A percentile compares a stretch with the other conserved stretches of the same genome.
phyloP scores from a whole-genome alignment of 2,888 invertebrate species.

The Camponotus fellah region DNA sequence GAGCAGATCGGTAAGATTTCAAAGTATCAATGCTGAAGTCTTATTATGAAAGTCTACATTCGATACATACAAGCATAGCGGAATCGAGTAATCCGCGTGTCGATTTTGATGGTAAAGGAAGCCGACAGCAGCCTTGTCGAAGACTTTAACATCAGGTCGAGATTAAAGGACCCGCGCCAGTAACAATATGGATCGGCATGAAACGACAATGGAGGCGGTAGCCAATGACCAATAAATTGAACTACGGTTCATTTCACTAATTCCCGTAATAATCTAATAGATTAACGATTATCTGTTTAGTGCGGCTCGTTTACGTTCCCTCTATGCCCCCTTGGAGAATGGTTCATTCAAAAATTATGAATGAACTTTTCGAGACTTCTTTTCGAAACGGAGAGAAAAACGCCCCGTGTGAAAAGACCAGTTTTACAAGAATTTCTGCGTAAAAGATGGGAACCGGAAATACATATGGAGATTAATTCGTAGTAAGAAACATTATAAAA shows the following conservation, averaged over 20 bases:
- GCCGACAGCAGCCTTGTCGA: conserved; percentile 78
- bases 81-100: conserved; percentile 57
- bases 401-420: conserved; percentile 49
- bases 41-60: conserved; percentile 41
- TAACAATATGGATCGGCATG: conserved; percentile 72
- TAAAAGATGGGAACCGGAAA: background rate
- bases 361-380: conserved; percentile 64
- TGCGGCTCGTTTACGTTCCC: conserved; percentile 82
- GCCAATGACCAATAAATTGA: conserved; percentile 85
- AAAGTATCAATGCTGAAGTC: conserved; percentile 75
- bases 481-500: background rate
- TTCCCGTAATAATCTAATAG: conserved; percentile 86
- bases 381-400: conserved; percentile 3
- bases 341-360: conserved; percentile 65
- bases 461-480: background rate
- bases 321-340: conserved; percentile 38
- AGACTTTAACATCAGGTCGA: conserved; percentile 74
- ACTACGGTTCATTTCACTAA: conserved; percentile 85
- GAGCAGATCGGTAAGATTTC: conserved; percentile 66
- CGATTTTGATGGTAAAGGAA: conserved; percentile 79
- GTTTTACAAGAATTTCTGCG: background rate
- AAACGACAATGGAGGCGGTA: conserved; percentile 77
- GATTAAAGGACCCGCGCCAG: conserved; percentile 81
- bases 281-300: conserved; percentile 86
- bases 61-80: conserved; percentile 42